phyloP scores from a whole-genome alignment of 2,797 vertebrate genomes.

The Chanos chanos region DNA sequence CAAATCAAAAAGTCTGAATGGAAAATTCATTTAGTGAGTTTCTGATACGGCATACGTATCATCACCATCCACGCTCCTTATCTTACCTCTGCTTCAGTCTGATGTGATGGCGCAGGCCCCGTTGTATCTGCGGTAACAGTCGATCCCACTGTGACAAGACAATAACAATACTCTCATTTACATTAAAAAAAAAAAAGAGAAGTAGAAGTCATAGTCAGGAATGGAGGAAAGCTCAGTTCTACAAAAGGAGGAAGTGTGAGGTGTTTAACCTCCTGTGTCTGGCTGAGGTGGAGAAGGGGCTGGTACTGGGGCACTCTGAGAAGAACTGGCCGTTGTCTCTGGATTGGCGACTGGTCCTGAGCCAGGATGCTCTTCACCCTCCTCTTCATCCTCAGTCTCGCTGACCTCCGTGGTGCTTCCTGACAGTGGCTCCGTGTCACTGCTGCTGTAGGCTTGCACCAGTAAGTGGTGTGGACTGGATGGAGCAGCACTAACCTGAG shows the following conservation, averaged over 20 bases:
- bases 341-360: background rate
- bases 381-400: slow-evolving; percentile 67
- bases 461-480: slow-evolving; percentile 59
- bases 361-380: slow-evolving; percentile 20
- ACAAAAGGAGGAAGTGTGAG: too few relatives aligned
- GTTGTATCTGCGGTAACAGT: too few relatives aligned
- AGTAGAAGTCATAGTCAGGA: too few relatives aligned
- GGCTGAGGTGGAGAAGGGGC: slow-evolving; percentile 26
- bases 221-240: too few relatives aligned
- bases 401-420: slow-evolving; percentile 67
- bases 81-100: background rate
- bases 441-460: slow-evolving; percentile 62
- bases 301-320: background rate
- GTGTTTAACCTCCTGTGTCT: slow-evolving; percentile 30
- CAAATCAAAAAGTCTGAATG: too few relatives aligned
- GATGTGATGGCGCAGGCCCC: too few relatives aligned
- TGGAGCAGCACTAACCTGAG: slow-evolving; percentile 74
- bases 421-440: slow-evolving; percentile 57
- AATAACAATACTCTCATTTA: background rate
- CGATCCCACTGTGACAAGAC: background rate
- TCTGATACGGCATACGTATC: too few relatives aligned
- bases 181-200: background rate
- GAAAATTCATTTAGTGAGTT: too few relatives aligned
- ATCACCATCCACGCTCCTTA: too few relatives aligned
- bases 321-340: background rate